Evolutionary conservation across 2,797 vertebrate species (phyloP), one percentile per base, ranked within the genome.

Genomic region (Sciurus vulgaris): DNA sequence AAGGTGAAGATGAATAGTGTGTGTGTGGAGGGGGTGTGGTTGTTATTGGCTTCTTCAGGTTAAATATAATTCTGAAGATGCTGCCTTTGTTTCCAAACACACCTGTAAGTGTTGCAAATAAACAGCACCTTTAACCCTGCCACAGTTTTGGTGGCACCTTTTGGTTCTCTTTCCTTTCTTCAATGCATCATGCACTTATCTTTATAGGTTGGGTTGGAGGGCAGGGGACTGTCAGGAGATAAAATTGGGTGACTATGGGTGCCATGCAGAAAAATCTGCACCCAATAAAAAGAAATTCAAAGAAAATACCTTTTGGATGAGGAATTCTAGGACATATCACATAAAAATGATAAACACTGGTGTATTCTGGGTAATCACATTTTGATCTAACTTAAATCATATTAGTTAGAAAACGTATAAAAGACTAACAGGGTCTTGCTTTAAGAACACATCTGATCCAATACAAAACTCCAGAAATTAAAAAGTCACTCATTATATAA

Each of bases 371-470:
- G 2, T 51, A 70, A 89, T 94, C 47, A 69, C 22, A 72, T 89
- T 94, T 84, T 92, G 47, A 81, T 73, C 77, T 83, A 77, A n/a
- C 44, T 96, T 82, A 35, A 93, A 65, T 88, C 33, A 38, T 2
- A 18, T 83, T 59, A 51, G 24, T 93, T 76, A 77, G 72, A 69
- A 85, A 61, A 76, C 35, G 38, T 72, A 78, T 13, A 92, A 94
- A 86, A 93, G 51, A 83, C 56, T 70, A 88, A 92, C 59, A 83
- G n/a, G 44, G 4, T 67, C n/a, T 86, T 44, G 44, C 38, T 93
- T 85, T 24, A 41, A 67, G 63, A 44, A 70, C 49, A 95, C 85
- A 94, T 67, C 63, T 41, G 54, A 49, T 17, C 30, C 12, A 67
- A 67, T 17, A 44, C 30, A 86, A 73, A 93, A 63, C 38, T 63